A percentile compares a stretch with the other conserved stretches of the same genome.
These are phyloP conservation scores for Condylostylus longicornis DNA, from an alignment of 1,140 invertebrate species.

Conservation along the genomic window DNA sequence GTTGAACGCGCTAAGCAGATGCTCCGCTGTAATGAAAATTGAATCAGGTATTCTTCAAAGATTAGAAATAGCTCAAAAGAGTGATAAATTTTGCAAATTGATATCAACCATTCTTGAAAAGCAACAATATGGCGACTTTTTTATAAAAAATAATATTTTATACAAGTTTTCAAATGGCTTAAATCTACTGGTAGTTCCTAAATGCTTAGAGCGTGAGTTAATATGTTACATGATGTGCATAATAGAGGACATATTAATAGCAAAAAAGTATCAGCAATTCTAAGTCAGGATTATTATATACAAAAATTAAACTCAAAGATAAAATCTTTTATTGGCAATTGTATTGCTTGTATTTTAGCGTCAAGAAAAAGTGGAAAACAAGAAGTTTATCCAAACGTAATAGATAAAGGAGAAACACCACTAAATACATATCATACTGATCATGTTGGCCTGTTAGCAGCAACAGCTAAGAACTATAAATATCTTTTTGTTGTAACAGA, in stretches of 20 bases:
- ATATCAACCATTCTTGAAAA: constrained; percentile 1
- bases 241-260: constrained; percentile 26
- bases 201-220: constrained; percentile 17
- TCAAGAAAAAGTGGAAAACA: constrained; percentile 24
- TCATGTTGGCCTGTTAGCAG: constrained; percentile 13
- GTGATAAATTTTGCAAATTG: constrained; percentile 4
- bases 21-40: constrained; percentile 5
- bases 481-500: constrained; percentile 20
- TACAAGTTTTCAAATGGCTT: constrained; percentile 12
- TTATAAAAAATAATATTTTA: constrained; percentile 15
- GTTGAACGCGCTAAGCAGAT: constrained; percentile 20
- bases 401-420: constrained; percentile 18
- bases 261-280: constrained; percentile 26
- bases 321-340: constrained; percentile 18
- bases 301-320: constrained; percentile 22
- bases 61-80: constrained; percentile 9
- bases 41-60: constrained; percentile 2
- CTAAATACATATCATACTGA: constrained; percentile 12
- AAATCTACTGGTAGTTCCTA: constrained; percentile 18
- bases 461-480: constrained; percentile 20
- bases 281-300: constrained; percentile 30
- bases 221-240: constrained; percentile 20
- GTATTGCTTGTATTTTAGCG: constrained; percentile 22
- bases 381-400: constrained; percentile 22
- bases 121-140: constrained; percentile 1